These are phyloP conservation scores for Marasmarcha lunaedactyla DNA, from an alignment of 2,888 invertebrate species.

Conservation along the genomic window DNA sequence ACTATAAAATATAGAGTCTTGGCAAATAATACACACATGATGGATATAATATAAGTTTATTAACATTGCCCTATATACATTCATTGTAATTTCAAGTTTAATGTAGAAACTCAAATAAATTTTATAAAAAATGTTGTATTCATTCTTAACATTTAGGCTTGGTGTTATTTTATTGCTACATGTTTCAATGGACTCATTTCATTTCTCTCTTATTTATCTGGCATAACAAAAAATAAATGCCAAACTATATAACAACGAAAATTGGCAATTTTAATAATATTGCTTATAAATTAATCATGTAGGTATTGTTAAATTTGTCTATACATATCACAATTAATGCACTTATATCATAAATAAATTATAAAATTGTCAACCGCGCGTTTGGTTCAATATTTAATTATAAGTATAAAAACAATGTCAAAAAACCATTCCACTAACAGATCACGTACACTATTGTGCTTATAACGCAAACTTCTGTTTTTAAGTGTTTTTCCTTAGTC, in stretches of 20 bases:
- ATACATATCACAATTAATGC: conserved; percentile 64
- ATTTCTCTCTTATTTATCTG: conserved; percentile 21
- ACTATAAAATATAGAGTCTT: neutral
- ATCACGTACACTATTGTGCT: conserved; percentile 64
- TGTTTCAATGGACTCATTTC: conserved; percentile 23
- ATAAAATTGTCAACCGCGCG: conserved; percentile 61
- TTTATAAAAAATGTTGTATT: conserved; percentile 45
- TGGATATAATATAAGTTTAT: conserved; percentile 64
- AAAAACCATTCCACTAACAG: conserved; percentile 59
- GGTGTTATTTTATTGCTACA: conserved; percentile 41
- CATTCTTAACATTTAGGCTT: conserved; percentile 38
- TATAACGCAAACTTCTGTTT: conserved; percentile 55
- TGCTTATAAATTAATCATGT: conserved; percentile 26
- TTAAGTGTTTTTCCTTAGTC: conserved; percentile 40
- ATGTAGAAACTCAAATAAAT: conserved; percentile 55
- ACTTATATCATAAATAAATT: conserved; percentile 65
- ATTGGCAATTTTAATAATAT: conserved; percentile 35
- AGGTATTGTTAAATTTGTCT: conserved; percentile 34
- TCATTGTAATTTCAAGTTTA: conserved; percentile 61
- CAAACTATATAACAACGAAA: conserved; percentile 24
- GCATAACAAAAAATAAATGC: conserved; percentile 38
- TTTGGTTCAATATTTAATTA: conserved; percentile 50
- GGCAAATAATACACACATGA: conserved; percentile 28
- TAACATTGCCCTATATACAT: conserved; percentile 67
- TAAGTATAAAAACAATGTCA: conserved; percentile 56